Base-by-base conservation (phyloP, 2,797 vertebrate species). In the Agapornis canus region DNA sequence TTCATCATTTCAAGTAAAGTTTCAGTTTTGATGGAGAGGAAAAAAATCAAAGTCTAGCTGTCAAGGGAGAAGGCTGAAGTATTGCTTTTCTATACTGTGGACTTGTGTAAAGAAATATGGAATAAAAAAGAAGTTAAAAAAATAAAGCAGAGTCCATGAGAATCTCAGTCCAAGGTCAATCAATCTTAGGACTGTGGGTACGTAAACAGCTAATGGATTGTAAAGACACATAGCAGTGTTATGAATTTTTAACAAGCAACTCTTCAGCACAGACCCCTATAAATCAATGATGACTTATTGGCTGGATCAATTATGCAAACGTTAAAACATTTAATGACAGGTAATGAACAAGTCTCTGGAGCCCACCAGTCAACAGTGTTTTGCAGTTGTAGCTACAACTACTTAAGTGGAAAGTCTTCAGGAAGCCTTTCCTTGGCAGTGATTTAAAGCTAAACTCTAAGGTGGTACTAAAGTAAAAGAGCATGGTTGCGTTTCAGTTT, bases 311-410 rank as follows among this genome's bases (percentile, higher is more conserved):
- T 99, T 99, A 99, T 99, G 99, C 99, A 99, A 99, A 99, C 99
- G 99, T 99, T 98, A 99, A 99, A 99, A 99, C 99, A 99, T 99
- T 99, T 99, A 99, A 99, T 99, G 98, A 99, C 99, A 99, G 98
- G 98, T 99, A 99, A 99, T 99, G 98, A 99, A 99, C 98, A 98
- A 97, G 98, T 98, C 99, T 98, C 98, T n/a, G 52, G 98, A 97
- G 98, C 93, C 97, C 92, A 85, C 94, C 94, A 78, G 93, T 97
- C 97, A 97, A 96, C 96, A 91, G 73, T 96, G 96, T 97, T 98
- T 96, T 97, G 96, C 89, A 71, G 95, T 94, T 97, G 95, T 97
- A 96, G 90, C 96, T 97, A 97, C 94, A 97, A 94, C 93, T 97
- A 82, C 94, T 97, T 95, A 96, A 98, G 97, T 90, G 92, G 97